Evolutionary conservation across 2,113 vertebrate species (phyloP).

Genomic region (Haplotaxodon microlepis): DNA sequence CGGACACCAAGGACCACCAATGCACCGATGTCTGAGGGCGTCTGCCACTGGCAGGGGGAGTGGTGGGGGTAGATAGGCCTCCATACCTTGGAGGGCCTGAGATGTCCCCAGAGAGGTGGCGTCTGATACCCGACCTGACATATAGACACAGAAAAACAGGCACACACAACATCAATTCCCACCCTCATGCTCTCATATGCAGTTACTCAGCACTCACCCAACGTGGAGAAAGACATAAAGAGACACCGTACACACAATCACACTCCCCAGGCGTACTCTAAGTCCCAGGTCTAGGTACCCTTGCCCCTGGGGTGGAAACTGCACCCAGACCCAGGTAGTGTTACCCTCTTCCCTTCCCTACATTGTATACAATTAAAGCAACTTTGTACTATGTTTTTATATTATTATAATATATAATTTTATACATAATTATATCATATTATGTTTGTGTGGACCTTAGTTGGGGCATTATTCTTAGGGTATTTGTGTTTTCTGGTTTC

Average conservation of each 20-base stretch:
- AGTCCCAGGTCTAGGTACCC: too few relatives aligned
- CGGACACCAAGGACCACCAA: too few relatives aligned
- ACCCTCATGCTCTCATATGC: not conserved
- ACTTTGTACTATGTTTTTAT: not conserved
- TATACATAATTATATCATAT: not conserved
- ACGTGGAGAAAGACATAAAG: accelerated
- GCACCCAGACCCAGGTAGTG: too few relatives aligned
- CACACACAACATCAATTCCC: not conserved
- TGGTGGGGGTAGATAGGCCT: too few relatives aligned
- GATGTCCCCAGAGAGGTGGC: not conserved
- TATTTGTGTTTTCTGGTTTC: not conserved
- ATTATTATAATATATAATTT: not conserved
- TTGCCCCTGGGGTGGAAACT: too few relatives aligned
- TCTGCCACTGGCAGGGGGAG: too few relatives aligned
- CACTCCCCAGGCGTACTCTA: too few relatives aligned
- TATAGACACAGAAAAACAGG: not conserved
- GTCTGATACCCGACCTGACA: not conserved
- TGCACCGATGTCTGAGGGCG: too few relatives aligned
- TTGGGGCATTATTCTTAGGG: not conserved
- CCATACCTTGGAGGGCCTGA: not conserved
- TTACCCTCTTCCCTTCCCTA: too few relatives aligned
- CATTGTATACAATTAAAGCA: not conserved
- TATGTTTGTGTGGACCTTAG: not conserved
- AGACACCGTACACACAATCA: too few relatives aligned
- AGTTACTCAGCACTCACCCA: too few relatives aligned